phyloP scores from a whole-genome alignment of 23 tunicate genomes.

The Styela clava region DNA sequence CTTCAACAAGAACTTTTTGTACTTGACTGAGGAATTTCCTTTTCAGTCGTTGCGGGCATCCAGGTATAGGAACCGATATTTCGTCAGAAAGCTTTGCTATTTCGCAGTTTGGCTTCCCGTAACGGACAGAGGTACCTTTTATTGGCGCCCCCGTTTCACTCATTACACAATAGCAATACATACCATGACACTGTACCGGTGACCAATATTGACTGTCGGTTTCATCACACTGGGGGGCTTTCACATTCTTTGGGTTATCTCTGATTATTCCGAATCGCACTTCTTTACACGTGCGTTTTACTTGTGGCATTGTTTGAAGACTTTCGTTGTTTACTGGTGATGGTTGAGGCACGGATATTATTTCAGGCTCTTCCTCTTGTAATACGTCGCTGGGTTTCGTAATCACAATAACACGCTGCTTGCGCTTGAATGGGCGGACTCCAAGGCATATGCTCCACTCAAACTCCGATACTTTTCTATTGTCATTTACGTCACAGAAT shows the following conservation, averaged over 20 bases:
- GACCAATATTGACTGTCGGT: background rate
- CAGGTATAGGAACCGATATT: constrained; percentile 20
- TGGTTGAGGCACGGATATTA: background rate
- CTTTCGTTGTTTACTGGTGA: background rate
- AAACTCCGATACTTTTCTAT: background rate
- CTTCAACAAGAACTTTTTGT: background rate
- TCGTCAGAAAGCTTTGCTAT: background rate
- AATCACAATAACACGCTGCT: background rate
- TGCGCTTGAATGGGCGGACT: background rate
- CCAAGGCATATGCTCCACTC: constrained; percentile 22
- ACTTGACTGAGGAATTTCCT: constrained; percentile 6
- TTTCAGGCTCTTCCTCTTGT: background rate
- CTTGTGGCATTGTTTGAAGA: background rate
- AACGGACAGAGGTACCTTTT: constrained; percentile 6
- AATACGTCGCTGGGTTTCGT: background rate
- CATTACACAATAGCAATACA: constrained; percentile 24
- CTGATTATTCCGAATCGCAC: constrained; percentile 2
- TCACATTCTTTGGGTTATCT: background rate
- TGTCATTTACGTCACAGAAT: constrained; percentile 17
- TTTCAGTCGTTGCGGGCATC: constrained; percentile 15
- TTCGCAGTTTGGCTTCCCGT: constrained; percentile 11
- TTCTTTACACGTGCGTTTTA: background rate
- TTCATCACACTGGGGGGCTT: constrained; percentile 12
- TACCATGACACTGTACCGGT: constrained; percentile 26
- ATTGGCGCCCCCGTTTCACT: constrained; percentile 18